Evolutionary conservation across 2,113 vertebrate genomes (phyloP), one percentile per base, ranked within the genome.

Genomic region (Cheirogaleus medius): DNA sequence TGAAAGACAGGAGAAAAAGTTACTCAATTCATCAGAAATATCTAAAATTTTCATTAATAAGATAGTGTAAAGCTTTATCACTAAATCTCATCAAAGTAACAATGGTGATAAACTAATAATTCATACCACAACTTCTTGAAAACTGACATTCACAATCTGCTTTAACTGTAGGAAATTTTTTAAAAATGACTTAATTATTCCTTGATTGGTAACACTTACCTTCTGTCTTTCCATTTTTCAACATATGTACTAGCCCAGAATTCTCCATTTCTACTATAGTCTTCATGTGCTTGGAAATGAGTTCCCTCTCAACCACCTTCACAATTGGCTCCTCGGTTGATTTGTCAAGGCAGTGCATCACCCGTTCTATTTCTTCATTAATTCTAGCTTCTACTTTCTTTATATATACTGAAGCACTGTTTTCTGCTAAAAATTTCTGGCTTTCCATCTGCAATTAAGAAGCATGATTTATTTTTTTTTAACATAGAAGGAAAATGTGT

Each of bases 201-300:
- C 83, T 86, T 94, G 92, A 78, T 0, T 47, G 37, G 21, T 44
- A 97, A 94, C 14, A 74, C 97, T 97, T 98, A 99, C 99, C 99
- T 98, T 99, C 99, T 71, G 99, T 99, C 98, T 99, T 99, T 91
- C 99, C 99, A 27, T 99, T 99, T 98, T 99, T 99, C 93, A 99
- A 99, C 99, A 99, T 99, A 98, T 99, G 99, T 87, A 99, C 99
- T 78, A 99, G 98, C 29, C 99, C 99, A 15, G 99, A 99, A 98
- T 99, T 99, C 98, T 99, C 99, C 99, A 99, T 99, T 98, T 99
- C 99, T 96, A 99, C 99, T 63, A 99, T 99, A 52, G 99, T 99
- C 98, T 99, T 99, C 99, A 99, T 99, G 98, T 99, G 99, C 98
- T 99, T 99, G 87, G 99, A 99, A 98, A 99, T 99, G 96, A 99